Evolutionary conservation across 2,888 invertebrate species (phyloP), one percentile per base, ranked within the genome.

Genomic region (Eupithecia exiguata): DNA sequence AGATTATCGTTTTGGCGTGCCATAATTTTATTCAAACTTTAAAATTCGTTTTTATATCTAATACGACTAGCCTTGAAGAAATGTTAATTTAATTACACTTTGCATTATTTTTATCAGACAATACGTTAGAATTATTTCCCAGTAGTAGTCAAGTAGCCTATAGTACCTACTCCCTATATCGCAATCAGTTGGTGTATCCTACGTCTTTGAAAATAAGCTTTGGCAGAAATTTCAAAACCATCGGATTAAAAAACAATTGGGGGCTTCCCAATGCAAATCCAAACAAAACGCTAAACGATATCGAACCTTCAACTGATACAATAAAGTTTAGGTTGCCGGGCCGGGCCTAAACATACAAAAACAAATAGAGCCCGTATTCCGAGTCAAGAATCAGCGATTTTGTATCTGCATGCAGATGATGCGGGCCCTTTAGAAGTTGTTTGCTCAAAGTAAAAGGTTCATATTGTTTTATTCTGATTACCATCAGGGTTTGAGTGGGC

Each of bases 321-420:
- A 38, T 65, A 66, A 66, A 66, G 66, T 66, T n/a, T 38, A 40
- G 38, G 40, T 40, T 40, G 25, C 25, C 66, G 16, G 40, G 66
- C 63, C 16, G 21, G 7, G 40, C 66, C 25, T 66, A 40, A 66
- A 66, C 65, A 66, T 12, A 66, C 36, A 38, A 21, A 38, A n/a
- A 14, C 66, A 66, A 62, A 61, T 61, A 35, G 16, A 30, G 35
- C 40, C 66, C 66, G 40, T 40, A 66, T 66, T 65, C 18, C 9
- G 70, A 75, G 70, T 70, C 68, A 61, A 38, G 66, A 72, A 68
- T 70, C 68, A 68, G 70, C 63, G 7, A 62, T 58, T 65, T 14
- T 18, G 58, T 72, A 72, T 75, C 70, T 65, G 68, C 75, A 75
- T 75, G 58, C 70, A 65, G 58, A 72, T 71, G 69, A 69, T 75